phyloP scores from a whole-genome alignment of 2,888 invertebrate species.

The Drosophila melanocephala region DNA sequence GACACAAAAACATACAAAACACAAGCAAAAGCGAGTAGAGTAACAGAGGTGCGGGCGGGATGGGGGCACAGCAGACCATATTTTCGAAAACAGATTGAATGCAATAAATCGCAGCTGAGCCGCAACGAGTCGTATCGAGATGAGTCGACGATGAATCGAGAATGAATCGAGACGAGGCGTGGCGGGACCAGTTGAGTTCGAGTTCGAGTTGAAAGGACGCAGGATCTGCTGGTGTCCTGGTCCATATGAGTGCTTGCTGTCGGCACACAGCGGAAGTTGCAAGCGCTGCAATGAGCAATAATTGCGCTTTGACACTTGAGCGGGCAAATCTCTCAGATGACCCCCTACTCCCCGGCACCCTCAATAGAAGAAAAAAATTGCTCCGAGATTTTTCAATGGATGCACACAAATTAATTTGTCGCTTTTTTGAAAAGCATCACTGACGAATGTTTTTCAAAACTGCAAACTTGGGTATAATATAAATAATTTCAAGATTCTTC shows the following conservation, averaged over 20 bases:
- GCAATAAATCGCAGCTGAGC: slow-evolving; percentile 66
- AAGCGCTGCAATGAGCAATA: slow-evolving; percentile 61
- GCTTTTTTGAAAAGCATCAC: neutral
- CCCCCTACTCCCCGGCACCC: neutral
- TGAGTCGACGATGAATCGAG: slow-evolving; percentile 13
- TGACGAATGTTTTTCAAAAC: neutral
- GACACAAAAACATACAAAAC: neutral
- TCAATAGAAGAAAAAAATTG: neutral
- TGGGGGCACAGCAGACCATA: slow-evolving; percentile 4
- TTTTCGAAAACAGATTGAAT: slow-evolving; percentile 60
- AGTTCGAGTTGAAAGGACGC: slow-evolving; percentile 17
- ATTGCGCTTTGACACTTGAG: slow-evolving; percentile 70
- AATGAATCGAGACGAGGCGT: neutral
- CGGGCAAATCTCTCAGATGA: slow-evolving; percentile 33
- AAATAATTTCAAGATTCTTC: neutral
- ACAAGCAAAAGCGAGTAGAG: neutral
- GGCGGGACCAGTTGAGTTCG: neutral
- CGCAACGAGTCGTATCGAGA: slow-evolving; percentile 21
- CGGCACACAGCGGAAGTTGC: slow-evolving; percentile 21
- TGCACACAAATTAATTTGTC: neutral
- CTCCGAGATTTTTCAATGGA: neutral
- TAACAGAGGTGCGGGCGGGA: neutral
- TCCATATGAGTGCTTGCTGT: slow-evolving; percentile 7
- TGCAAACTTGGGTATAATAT: neutral
- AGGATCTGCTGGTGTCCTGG: slow-evolving; percentile 19